A percentile compares a stretch with the other conserved stretches of the same genome.
Evolutionary conservation across 1,140 invertebrate genomes (phyloP).

Genomic region (Drosophila paulistorum): DNA sequence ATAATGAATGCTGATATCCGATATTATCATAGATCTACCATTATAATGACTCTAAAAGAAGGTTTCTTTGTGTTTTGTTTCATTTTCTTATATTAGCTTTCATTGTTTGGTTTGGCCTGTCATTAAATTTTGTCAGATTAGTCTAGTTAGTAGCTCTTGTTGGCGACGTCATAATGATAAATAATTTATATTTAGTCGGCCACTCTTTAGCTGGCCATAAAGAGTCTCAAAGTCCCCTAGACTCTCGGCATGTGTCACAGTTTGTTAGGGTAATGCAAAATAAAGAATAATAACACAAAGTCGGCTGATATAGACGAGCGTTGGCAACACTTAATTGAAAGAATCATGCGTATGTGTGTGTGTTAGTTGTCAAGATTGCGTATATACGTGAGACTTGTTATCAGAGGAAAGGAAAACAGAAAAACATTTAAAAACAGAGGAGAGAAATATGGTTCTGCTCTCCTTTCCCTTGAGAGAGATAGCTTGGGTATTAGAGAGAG

Average conservation of each 20-base stretch:
- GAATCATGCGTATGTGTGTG: neutral
- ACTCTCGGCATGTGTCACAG: conserved; percentile 27
- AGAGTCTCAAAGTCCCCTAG: conserved; percentile 35
- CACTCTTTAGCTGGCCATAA: neutral
- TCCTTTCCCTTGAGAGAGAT: neutral
- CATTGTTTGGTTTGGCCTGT: neutral
- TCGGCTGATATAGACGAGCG: conserved; percentile 35
- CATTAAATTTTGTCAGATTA: neutral
- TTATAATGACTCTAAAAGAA: no score
- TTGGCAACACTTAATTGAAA: conserved; percentile 50
- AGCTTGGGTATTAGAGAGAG: no score
- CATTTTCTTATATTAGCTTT: neutral
- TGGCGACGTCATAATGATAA: conserved; percentile 50
- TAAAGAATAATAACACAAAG: conserved; percentile 20
- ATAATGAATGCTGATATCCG: no score
- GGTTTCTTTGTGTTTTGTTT: no score
- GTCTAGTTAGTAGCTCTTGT: neutral
- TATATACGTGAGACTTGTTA: conserved; percentile 42
- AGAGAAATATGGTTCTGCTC: conserved; percentile 4
- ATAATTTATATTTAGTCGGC: conserved; percentile 18
- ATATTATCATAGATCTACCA: no score
- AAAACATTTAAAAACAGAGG: conserved; percentile 27
- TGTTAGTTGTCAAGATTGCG: conserved; percentile 54
- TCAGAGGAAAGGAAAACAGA: conserved; percentile 32
- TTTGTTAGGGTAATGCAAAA: conserved; percentile 25